Base-by-base conservation (phyloP, 2,888 invertebrate species). In the Operophtera brumata region DNA sequence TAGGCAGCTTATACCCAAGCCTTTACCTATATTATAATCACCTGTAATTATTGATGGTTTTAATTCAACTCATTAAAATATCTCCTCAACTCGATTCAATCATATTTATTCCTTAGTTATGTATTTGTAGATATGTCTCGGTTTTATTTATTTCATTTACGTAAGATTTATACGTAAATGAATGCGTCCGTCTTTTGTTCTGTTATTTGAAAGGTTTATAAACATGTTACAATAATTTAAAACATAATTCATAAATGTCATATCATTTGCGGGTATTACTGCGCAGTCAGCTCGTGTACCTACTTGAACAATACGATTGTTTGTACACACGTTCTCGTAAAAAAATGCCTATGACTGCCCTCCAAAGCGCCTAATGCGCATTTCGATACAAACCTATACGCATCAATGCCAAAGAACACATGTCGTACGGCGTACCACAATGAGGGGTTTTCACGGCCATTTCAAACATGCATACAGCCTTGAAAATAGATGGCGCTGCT, bases 261-360 rank as follows among this genome's bases (percentile, higher is more conserved):
- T 66, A 52, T 60, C 59, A 64, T 65, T 64, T 61, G 64, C 61
- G 57, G 62, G 62, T 60, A 65, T 62, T 63, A 65, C 67, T 66
- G 61, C 65, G 65, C 62, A 60, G 69, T 61, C 61, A 66, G 68
- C 42, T 43, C 42, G 71, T 64, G 65, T 30, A 30, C 20, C 20
- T 20, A 20, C 20, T 20, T 20, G 20, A 20, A 20, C 20, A 20
- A 20, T 20, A 20, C 20, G 4, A 20, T 20, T 20, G 20, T 20
- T 2, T 4, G 30, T 30, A 30, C 7, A 9, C 30, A 30, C 30
- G 7, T 30, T 30, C 9, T 9, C 9, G 8, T 9, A 30, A 30
- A 30, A 8, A 8, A 7, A 30, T 9, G 8, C 30, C 30, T 2
- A 30, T 9, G 30, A 6, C 30, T 30, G 30, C 8, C 30, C n/a